These are phyloP conservation scores for Drosophila helvetica DNA, from an alignment of 2,888 invertebrate species.

Conservation along the genomic window DNA sequence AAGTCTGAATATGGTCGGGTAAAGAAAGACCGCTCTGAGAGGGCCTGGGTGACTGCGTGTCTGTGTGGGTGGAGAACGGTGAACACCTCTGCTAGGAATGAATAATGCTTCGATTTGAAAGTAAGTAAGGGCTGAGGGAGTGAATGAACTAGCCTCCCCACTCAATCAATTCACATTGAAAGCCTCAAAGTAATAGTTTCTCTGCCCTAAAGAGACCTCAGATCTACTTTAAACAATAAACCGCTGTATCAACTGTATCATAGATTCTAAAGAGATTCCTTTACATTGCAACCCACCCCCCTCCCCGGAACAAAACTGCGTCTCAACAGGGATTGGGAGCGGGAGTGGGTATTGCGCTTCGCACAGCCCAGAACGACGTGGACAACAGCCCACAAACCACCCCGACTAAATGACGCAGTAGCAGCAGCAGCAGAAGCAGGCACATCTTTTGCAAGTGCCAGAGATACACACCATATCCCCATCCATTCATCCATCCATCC, in stretches of 20 bases:
- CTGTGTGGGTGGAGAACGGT: not conserved
- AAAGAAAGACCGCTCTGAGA: not conserved
- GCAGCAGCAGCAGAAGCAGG: constrained; percentile 3
- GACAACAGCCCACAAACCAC: not conserved
- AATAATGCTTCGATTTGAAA: not conserved
- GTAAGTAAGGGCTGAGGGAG: not conserved
- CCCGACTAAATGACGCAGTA: constrained; percentile 36
- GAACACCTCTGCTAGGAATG: not conserved
- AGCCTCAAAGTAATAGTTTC: not conserved
- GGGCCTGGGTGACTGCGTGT: not conserved
- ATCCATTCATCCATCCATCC: not conserved
- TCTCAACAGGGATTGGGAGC: not conserved
- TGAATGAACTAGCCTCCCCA: not conserved
- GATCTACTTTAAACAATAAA: too few relatives aligned
- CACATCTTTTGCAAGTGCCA: constrained; percentile 10
- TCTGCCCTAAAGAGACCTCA: not conserved
- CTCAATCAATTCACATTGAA: not conserved
- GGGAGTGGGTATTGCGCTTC: not conserved
- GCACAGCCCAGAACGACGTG: constrained; percentile 19
- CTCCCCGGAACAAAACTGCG: not conserved
- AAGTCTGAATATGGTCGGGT: not conserved
- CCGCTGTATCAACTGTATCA: not conserved
- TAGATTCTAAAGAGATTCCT: not conserved
- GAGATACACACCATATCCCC: constrained; percentile 5
- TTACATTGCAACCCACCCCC: not conserved